A percentile compares a stretch with the other conserved stretches of the same genome.
These are phyloP conservation scores for Monochamus alternatus DNA, from an alignment of 2,888 invertebrate species.

Conservation along the genomic window DNA sequence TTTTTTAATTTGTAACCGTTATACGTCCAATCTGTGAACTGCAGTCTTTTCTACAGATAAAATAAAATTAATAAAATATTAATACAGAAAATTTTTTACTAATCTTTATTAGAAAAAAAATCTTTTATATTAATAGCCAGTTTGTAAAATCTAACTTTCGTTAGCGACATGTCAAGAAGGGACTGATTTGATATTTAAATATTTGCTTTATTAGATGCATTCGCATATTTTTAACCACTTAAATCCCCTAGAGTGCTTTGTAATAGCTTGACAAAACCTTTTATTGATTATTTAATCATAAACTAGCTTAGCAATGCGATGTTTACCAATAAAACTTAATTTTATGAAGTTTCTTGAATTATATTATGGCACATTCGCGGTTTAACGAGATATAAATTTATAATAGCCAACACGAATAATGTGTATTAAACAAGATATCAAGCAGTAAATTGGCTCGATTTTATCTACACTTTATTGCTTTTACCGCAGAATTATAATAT, in stretches of 20 bases:
- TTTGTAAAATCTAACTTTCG: no score
- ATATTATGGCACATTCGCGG: conserved; percentile 41
- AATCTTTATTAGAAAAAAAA: no score
- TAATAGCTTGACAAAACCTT: background rate
- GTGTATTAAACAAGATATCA: conserved; percentile 42
- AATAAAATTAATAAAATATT: no score
- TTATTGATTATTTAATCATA: conserved; percentile 17
- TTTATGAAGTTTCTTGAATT: conserved; percentile 54
- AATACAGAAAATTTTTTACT: no score
- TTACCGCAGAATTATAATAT: conserved; percentile 17
- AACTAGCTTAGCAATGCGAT: conserved; percentile 11
- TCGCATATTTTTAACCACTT: no score
- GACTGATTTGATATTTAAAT: no score
- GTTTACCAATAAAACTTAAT: conserved; percentile 48
- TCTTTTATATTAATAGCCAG: no score
- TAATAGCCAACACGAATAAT: conserved; percentile 42
- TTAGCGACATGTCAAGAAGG: no score
- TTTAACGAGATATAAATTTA: conserved; percentile 48
- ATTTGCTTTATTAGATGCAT: no score
- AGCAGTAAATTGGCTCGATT: conserved; percentile 38
- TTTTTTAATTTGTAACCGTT: no score
- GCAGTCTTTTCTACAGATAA: no score
- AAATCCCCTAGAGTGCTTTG: background rate
- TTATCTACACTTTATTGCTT: conserved; percentile 39
- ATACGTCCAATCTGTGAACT: no score